phyloP scores from a whole-genome alignment of 2,888 invertebrate genomes.

The Habroteleia sp. region DNA sequence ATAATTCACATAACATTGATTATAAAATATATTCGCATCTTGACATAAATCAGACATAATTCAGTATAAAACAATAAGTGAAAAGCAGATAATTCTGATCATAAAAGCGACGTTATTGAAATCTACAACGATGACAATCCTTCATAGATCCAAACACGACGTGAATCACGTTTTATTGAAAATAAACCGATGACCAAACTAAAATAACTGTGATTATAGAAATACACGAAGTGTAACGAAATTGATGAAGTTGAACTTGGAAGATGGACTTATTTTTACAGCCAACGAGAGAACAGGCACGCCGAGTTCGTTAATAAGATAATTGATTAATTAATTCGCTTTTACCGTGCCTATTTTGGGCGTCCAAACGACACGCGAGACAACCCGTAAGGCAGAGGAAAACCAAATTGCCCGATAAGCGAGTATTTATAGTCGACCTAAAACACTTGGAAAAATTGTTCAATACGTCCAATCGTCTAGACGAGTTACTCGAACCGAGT shows the following conservation, averaged over 20 bases:
- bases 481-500: constrained; percentile 49
- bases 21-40: no score
- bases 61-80: no score
- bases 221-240: constrained; percentile 20
- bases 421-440: constrained; percentile 43
- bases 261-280: constrained; percentile 1
- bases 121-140: constrained; percentile 6
- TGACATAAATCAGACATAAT: no score
- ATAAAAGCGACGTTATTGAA: neutral
- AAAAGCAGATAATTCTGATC: no score
- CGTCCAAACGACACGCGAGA: neutral
- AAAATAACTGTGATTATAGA: constrained; percentile 45
- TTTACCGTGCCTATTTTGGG: neutral
- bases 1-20: no score
- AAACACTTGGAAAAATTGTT: constrained; percentile 46
- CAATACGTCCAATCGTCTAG: constrained; percentile 56
- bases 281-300: no score
- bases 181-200: constrained; percentile 48
- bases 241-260: constrained; percentile 33
- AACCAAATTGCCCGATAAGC: constrained; percentile 32
- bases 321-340: neutral
- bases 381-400: neutral
- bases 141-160: constrained; percentile 14
- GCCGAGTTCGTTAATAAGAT: no score
- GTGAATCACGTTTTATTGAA: constrained; percentile 46